Base-by-base conservation (phyloP, 1,140 invertebrate genomes). In the Periplaneta americana region DNA sequence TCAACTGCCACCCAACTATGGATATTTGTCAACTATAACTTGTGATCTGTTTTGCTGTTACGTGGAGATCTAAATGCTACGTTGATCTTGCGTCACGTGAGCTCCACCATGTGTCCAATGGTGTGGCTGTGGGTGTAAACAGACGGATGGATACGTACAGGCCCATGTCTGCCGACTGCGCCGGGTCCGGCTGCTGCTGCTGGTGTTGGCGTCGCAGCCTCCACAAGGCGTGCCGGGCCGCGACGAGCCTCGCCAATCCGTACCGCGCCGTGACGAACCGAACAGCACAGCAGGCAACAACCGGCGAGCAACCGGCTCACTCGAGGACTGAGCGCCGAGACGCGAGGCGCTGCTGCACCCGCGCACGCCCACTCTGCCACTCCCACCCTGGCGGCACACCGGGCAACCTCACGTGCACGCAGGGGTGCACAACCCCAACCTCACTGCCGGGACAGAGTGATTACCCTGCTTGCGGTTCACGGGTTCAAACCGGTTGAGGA, bases 181-280 rank as follows among this genome's bases (percentile, higher is more conserved):
- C 37, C 79, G 76, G 76, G 34, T 78, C 76, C 76, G 76, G 76
- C 76, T 34, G 34, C n/a, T 34, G 76, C n/a, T 78, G 34, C 76
- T 34, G 76, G 34, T 34, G 34, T 34, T 34, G 28, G 79, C 91
- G 88, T 84, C 91, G 89, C 85, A 92, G 88, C 84, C 91, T 89
- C 91, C 91, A 92, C 88, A 92, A 91, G 89, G 91, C 91, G 89
- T 91, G 91, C 87, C 91, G 91, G 82, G 91, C 91, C 85, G 91
- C 91, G 90, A 92, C 91, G 85, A 92, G 90, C 87, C 91, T 89
- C 86, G 91, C 91, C 86, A 92, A 90, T 83, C 91, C 90, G 90
- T 92, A 90, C 83, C 90, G 90, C 89, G 91, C 91, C 91, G 92
- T 90, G 82, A 74, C 85, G 85, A 86, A 87, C 57, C 78, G 82